Evolutionary conservation across 2,113 vertebrate species (phyloP).

Genomic region (Cephalopholis sonnerati): DNA sequence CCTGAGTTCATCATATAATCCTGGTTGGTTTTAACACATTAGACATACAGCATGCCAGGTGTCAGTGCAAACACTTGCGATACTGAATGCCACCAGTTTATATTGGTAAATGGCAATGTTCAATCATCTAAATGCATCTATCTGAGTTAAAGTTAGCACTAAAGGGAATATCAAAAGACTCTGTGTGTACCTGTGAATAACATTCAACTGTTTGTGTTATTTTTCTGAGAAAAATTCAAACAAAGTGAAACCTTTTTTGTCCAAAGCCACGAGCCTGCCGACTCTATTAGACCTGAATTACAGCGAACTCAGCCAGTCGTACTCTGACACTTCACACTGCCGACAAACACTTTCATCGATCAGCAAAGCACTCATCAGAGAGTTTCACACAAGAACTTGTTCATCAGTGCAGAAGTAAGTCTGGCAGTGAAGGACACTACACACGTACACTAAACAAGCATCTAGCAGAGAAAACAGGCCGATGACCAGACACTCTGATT

Average conservation of each 20-base stretch:
- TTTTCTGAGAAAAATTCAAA: not conserved
- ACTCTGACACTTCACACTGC: not conserved
- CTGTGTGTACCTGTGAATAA: not conserved
- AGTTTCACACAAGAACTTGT: not conserved
- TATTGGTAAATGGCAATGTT: not conserved
- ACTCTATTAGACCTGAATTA: slow-evolving; percentile 4
- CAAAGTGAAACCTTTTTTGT: not conserved
- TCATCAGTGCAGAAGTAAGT: not conserved
- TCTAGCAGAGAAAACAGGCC: not conserved
- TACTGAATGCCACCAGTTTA: not conserved
- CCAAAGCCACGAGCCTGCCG: not conserved
- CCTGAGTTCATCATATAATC: too few relatives aligned
- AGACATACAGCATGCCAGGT: not conserved
- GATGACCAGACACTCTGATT: not conserved
- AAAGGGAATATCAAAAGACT: not conserved
- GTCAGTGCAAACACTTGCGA: not conserved
- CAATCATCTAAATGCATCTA: not conserved
- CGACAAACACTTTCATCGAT: slow-evolving; percentile 10
- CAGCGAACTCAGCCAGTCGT: not conserved
- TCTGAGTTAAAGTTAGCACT: not conserved
- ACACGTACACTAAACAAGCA: not conserved
- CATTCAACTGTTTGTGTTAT: not conserved
- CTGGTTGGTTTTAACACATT: not conserved
- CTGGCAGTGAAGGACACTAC: not conserved
- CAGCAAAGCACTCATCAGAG: slow-evolving; percentile 11